phyloP scores from a whole-genome alignment of 2,113 vertebrate genomes.

The Oncorhynchus mykiss region DNA sequence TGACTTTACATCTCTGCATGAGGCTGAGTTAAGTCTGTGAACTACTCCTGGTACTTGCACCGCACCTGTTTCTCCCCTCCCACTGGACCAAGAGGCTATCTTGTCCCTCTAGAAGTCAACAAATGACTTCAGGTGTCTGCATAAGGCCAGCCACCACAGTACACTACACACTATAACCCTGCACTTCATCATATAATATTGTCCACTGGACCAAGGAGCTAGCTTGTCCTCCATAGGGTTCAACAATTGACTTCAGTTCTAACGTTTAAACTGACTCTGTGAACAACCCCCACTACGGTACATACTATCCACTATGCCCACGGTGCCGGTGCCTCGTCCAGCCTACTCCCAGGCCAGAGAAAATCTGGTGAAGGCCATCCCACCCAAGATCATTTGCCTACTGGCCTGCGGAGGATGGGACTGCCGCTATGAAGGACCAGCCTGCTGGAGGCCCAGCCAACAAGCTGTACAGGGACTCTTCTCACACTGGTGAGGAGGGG shows the following conservation, averaged over 20 bases:
- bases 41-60: too few relatives aligned
- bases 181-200: too few relatives aligned
- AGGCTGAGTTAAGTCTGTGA: too few relatives aligned
- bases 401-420: conserved; percentile 76
- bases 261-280: too few relatives aligned
- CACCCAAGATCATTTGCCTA: conserved; percentile 76
- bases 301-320: background rate
- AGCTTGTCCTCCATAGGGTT: too few relatives aligned
- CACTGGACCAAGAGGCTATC: too few relatives aligned
- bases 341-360: conserved; percentile 79
- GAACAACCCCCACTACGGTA: background rate
- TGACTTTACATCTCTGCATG: too few relatives aligned
- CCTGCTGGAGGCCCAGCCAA: conserved; percentile 73
- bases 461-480: conserved; percentile 77
- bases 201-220: too few relatives aligned
- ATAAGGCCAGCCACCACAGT: background rate
- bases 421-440: conserved; percentile 79
- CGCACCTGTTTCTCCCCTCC: too few relatives aligned
- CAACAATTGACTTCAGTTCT: too few relatives aligned
- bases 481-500: conserved; percentile 74
- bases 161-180: too few relatives aligned
- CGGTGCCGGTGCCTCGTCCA: conserved; percentile 69
- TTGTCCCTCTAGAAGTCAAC: background rate
- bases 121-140: background rate
- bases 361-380: conserved; percentile 75